phyloP scores from a whole-genome alignment of 30 jellyfish, hydroid and myxozoan genomes.

The Mastigias papua region DNA sequence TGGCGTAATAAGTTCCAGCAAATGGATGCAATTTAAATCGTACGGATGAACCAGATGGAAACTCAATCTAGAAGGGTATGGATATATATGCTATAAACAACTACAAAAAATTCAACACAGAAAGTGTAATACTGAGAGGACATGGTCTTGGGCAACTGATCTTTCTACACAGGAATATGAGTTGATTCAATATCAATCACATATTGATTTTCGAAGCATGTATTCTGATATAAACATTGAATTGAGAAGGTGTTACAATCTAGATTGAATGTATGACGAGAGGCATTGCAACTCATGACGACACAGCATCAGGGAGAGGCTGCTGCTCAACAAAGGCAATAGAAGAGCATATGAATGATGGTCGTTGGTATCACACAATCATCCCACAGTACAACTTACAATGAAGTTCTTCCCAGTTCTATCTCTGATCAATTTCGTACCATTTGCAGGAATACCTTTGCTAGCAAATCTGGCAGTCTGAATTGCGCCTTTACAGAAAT shows the following conservation, averaged over 20 bases:
- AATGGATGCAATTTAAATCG: conserved; percentile 49
- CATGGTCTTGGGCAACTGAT: no score
- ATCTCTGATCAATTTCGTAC: not conserved
- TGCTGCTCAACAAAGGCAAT: not conserved
- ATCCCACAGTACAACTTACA: not conserved
- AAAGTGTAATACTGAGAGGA: not conserved
- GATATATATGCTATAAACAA: not conserved
- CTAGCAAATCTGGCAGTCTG: conserved; percentile 58
- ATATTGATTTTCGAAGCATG: no score
- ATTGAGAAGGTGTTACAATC: no score
- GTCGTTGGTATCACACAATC: not conserved
- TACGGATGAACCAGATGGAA: conserved; percentile 86
- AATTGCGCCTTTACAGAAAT: conserved; percentile 55
- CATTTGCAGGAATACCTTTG: conserved; percentile 13
- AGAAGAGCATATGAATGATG: not conserved
- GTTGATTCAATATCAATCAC: no score
- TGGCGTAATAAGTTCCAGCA: conserved; percentile 75
- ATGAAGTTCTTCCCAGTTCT: not conserved
- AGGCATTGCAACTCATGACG: no score
- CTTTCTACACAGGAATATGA: no score
- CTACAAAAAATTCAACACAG: not conserved
- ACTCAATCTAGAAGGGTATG: conserved; percentile 37
- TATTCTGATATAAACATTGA: no score
- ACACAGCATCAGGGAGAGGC: no score
- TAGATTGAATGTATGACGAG: no score